Conservation (phyloP, 2,888 invertebrate species). For the Brachypalpus laphriformis region DNA sequence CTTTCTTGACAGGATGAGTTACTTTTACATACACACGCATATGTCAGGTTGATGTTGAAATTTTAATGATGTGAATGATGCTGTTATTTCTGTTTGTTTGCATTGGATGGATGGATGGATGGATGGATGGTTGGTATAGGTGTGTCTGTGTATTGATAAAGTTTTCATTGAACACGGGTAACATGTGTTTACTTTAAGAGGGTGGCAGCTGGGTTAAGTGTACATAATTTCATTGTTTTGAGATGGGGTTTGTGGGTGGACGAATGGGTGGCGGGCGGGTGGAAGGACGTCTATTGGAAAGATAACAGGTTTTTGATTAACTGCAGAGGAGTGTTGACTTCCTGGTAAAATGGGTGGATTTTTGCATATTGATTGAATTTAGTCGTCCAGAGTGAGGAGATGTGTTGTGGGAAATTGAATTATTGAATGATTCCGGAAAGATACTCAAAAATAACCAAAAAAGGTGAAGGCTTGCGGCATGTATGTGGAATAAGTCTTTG, state of each 20-base stretch:
- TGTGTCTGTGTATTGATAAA: constrained; percentile 28
- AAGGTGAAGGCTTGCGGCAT: not conserved
- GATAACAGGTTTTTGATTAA: constrained; percentile 62
- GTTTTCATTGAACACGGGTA: constrained; percentile 58
- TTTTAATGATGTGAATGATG: constrained; percentile 67
- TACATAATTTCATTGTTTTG: constrained; percentile 57
- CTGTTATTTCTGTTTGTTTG: constrained; percentile 58
- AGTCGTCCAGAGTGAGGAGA: not conserved
- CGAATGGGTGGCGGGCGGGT: not conserved
- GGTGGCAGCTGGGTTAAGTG: constrained; percentile 29
- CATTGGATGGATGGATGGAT: not conserved
- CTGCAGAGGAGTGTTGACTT: constrained; percentile 52
- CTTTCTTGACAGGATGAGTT: constrained; percentile 14
- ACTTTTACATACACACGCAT: not conserved
- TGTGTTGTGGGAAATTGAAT: constrained; percentile 50
- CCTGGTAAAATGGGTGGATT: constrained; percentile 30
- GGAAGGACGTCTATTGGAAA: not conserved
- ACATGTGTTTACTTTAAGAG: constrained; percentile 50
- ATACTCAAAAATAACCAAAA: not conserved
- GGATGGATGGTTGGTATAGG: not conserved
- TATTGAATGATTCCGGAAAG: constrained; percentile 38
- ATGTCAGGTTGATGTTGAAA: constrained; percentile 60
- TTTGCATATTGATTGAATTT: constrained; percentile 64
- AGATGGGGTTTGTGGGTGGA: not conserved
- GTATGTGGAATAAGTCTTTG: not conserved